phyloP scores from a whole-genome alignment of 2,797 vertebrate genomes.

The Mycteria americana region DNA sequence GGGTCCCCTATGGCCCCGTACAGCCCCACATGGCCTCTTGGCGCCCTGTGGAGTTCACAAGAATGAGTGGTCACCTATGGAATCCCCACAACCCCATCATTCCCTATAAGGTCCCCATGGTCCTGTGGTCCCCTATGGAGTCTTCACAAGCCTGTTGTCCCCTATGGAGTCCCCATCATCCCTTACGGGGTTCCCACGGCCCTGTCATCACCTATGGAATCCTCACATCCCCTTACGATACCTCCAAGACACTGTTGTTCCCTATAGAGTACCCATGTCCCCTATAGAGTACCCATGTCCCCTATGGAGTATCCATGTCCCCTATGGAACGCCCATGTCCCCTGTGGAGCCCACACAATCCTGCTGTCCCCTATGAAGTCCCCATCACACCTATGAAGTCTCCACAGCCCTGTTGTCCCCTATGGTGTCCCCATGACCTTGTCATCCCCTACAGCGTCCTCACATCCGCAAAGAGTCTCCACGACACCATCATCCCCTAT shows the following conservation, averaged over 20 bases:
- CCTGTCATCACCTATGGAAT: too few relatives aligned
- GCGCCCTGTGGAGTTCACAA: background rate
- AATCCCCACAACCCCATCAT: background rate
- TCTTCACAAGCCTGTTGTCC: background rate
- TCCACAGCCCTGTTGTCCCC: background rate
- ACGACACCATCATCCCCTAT: background rate
- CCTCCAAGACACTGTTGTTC: too few relatives aligned
- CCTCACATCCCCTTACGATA: too few relatives aligned
- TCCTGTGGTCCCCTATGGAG: background rate
- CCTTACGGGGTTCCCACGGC: too few relatives aligned
- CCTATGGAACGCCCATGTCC: background rate
- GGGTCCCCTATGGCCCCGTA: background rate
- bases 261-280: too few relatives aligned
- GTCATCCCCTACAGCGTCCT: background rate
- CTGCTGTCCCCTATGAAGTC: too few relatives aligned
- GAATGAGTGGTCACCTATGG: background rate
- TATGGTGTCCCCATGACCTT: background rate
- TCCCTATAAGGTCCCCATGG: too few relatives aligned
- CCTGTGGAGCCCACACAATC: too few relatives aligned
- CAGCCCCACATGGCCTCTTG: background rate
- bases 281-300: too few relatives aligned
- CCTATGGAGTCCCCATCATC: background rate
- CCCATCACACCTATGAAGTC: background rate
- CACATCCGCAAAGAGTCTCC: background rate
- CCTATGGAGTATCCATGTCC: background rate